phyloP scores from a whole-genome alignment of 2,888 invertebrate species.

The Acanthosepion lycidas region DNA sequence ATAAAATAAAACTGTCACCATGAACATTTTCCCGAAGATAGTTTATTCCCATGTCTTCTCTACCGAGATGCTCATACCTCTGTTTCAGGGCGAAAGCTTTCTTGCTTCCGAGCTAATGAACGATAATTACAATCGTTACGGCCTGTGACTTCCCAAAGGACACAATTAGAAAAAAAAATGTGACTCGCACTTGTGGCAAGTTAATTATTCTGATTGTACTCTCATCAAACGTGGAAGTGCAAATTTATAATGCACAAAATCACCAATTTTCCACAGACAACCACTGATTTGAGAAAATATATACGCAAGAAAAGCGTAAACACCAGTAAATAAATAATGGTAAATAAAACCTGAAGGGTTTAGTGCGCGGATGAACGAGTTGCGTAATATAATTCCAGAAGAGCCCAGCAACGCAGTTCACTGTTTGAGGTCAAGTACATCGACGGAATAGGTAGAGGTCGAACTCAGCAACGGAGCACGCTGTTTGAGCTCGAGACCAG shows the following conservation, averaged over 20 bases:
- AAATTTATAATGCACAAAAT: background rate
- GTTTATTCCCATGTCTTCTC: background rate
- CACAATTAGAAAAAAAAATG: background rate
- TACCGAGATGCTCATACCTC: background rate
- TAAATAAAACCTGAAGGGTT: too few relatives aligned
- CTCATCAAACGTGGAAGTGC: background rate
- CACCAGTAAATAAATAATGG: too few relatives aligned
- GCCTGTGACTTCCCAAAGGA: slow-evolving; percentile 20
- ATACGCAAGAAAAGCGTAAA: too few relatives aligned
- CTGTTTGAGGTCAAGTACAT: too few relatives aligned
- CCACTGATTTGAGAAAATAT: background rate
- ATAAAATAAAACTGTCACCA: background rate
- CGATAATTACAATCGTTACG: background rate
- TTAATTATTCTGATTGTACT: background rate
- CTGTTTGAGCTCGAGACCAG: too few relatives aligned
- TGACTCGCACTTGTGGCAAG: background rate
- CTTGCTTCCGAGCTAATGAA: background rate
- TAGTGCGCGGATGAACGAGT: too few relatives aligned
- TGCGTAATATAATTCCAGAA: too few relatives aligned
- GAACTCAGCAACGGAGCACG: too few relatives aligned
- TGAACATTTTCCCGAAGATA: background rate
- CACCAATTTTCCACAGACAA: background rate
- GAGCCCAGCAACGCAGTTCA: too few relatives aligned
- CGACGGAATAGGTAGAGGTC: too few relatives aligned
- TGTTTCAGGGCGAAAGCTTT: background rate